Evolutionary conservation across 1,140 invertebrate species (phyloP).

Genomic region (Ostrea denselamellosa): DNA sequence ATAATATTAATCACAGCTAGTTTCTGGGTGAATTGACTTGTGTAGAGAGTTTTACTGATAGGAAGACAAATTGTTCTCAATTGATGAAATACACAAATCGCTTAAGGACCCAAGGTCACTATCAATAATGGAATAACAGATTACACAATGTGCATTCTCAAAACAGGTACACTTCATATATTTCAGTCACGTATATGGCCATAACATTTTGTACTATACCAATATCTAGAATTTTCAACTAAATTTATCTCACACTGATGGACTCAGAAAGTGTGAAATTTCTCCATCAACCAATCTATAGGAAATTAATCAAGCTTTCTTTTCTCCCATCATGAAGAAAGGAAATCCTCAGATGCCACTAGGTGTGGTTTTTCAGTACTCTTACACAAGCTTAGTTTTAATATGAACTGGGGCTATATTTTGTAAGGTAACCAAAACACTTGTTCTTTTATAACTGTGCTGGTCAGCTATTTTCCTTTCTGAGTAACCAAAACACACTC

Average conservation of each 20-base stretch:
- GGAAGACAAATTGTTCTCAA: slow-evolving; percentile 11
- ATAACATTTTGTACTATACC: neutral
- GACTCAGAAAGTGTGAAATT: slow-evolving; percentile 30
- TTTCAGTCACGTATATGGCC: too few species aligned
- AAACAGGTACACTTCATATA: too few species aligned
- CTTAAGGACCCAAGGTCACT: neutral
- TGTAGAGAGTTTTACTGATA: slow-evolving; percentile 9
- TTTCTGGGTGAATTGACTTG: slow-evolving; percentile 32
- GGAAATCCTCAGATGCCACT: neutral
- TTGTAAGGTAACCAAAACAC: neutral
- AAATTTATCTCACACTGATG: slow-evolving; percentile 23
- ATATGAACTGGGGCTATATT: neutral
- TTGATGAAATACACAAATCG: slow-evolving; percentile 16
- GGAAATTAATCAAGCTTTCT: slow-evolving; percentile 33
- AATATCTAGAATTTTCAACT: neutral
- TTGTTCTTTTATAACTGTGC: neutral
- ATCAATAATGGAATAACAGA: too few species aligned
- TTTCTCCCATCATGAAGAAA: neutral
- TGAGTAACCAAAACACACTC: slow-evolving; percentile 8
- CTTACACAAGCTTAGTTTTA: neutral
- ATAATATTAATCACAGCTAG: slow-evolving; percentile 33
- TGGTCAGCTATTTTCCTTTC: neutral
- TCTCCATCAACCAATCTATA: slow-evolving; percentile 10
- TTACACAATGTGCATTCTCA: too few species aligned
- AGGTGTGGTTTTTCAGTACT: neutral